These are phyloP conservation scores for Rhabdomys dilectus DNA, from an alignment of 2,113 vertebrate species.

Conservation along the genomic window DNA sequence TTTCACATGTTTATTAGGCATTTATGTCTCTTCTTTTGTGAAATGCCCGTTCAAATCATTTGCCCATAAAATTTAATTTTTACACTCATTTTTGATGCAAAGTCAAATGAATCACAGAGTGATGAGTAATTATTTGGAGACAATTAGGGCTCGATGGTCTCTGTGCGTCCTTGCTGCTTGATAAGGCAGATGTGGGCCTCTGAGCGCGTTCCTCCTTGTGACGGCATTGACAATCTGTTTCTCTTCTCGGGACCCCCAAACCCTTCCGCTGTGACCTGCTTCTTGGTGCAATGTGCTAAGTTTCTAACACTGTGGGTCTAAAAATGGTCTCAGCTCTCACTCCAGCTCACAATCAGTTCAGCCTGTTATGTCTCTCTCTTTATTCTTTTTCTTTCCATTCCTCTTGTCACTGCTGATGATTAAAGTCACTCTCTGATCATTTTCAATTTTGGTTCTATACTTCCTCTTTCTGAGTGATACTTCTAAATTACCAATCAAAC, in stretches of 20 bases:
- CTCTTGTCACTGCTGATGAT: not conserved
- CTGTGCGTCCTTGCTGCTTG: not conserved
- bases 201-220: not conserved
- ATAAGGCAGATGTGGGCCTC: not conserved
- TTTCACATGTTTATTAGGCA: constrained; percentile 25
- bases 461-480: not conserved
- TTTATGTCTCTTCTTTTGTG: constrained; percentile 49
- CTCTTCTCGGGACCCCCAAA: not conserved
- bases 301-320: not conserved
- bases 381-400: not conserved
- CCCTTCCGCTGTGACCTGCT: not conserved
- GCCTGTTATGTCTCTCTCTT: not conserved
- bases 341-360: not conserved
- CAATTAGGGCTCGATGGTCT: not conserved
- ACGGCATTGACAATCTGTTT: not conserved
- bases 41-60: constrained; percentile 21
- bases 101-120: constrained; percentile 44
- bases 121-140: constrained; percentile 22
- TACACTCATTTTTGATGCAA: constrained; percentile 39
- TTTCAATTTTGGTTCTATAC: not conserved
- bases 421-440: constrained; percentile 16
- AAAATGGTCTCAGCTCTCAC: not conserved
- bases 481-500: constrained; percentile 11
- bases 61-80: constrained; percentile 58
- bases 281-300: not conserved